These are phyloP conservation scores for Pseudopodoces humilis DNA, from an alignment of 2,113 vertebrate genomes.

Conservation along the genomic window DNA sequence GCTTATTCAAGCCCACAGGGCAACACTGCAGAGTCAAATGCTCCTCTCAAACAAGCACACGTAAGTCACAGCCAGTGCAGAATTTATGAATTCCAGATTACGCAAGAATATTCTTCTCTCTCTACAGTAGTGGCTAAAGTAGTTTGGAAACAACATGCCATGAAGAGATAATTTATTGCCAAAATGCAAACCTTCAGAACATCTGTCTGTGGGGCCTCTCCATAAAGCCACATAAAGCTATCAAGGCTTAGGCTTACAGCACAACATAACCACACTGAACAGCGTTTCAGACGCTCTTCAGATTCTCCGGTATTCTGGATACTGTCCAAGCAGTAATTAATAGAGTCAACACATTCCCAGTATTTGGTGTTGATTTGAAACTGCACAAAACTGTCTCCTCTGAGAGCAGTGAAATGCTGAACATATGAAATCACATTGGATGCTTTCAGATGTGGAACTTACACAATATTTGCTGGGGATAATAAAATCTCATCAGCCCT, in stretches of 20 bases:
- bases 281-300: background rate
- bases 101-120: background rate
- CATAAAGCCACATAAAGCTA: background rate
- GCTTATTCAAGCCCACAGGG: background rate
- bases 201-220: background rate
- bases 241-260: background rate
- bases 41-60: background rate
- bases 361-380: background rate
- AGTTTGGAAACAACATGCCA: background rate
- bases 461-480: background rate
- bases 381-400: background rate
- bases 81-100: background rate
- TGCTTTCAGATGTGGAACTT: background rate
- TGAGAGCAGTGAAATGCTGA: background rate
- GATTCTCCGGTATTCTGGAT: background rate
- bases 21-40: background rate
- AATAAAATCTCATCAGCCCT: constrained; percentile 40
- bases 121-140: background rate
- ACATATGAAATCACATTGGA: background rate
- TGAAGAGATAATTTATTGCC: background rate
- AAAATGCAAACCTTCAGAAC: background rate
- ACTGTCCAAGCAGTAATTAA: constrained; percentile 35
- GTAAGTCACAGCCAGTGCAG: background rate
- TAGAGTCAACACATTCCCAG: constrained; percentile 4
- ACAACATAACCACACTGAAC: background rate